Conservation (phyloP, 2,888 invertebrate species). For the Plebejus anna region DNA sequence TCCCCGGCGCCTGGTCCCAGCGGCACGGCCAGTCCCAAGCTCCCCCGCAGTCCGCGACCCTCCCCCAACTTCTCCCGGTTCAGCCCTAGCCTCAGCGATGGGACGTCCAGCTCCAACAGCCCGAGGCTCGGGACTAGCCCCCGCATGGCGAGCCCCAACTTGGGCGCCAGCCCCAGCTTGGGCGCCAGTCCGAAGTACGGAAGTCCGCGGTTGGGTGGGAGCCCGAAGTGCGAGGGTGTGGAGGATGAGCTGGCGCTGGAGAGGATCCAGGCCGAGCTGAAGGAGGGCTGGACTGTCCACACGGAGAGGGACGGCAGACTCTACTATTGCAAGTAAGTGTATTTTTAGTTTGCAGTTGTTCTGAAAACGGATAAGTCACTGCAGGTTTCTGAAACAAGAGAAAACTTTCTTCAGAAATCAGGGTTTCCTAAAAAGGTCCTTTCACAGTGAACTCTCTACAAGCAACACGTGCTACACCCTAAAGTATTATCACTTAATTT, state of each 20-base stretch:
- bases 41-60: constrained; percentile 58
- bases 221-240: constrained; percentile 53
- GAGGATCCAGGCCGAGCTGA: constrained; percentile 80
- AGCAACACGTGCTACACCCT: too few species aligned
- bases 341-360: too few species aligned
- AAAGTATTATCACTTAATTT: too few species aligned
- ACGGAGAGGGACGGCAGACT: constrained; percentile 88
- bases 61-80: constrained; percentile 52
- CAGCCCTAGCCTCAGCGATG: constrained; percentile 59
- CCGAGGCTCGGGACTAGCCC: constrained; percentile 52
- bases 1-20: constrained; percentile 74
- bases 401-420: too few species aligned
- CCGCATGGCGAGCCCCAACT: constrained; percentile 50
- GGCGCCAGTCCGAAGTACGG: constrained; percentile 65
- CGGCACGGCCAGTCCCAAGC: constrained; percentile 72
- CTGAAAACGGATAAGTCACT: too few species aligned
- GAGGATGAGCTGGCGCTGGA: constrained; percentile 75
- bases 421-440: too few species aligned
- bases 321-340: constrained; percentile 94
- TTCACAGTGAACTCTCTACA: too few species aligned
- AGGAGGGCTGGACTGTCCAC: constrained; percentile 90
- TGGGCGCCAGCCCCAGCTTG: constrained; percentile 54
- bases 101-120: constrained; percentile 53
- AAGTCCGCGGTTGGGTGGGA: constrained; percentile 69
- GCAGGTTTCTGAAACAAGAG: too few species aligned